These are phyloP conservation scores for Eretmocerus hayati DNA, from an alignment of 2,888 invertebrate species.

Conservation along the genomic window DNA sequence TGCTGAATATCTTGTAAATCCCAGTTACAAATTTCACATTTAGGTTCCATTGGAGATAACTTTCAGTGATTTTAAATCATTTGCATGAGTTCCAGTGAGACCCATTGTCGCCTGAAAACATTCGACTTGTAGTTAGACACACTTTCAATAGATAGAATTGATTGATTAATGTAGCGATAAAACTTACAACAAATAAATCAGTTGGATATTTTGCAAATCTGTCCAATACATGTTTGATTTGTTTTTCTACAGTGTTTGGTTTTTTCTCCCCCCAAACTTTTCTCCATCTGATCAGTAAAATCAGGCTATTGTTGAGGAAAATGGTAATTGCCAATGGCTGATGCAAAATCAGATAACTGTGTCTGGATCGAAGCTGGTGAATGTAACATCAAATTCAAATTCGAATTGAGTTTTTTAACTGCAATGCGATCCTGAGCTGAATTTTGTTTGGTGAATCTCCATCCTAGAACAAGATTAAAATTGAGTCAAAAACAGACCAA, in stretches of 20 bases:
- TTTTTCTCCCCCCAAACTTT: conserved; percentile 92
- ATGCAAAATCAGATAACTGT: conserved; percentile 91
- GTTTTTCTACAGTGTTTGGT: conserved; percentile 91
- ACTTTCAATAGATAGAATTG: conserved; percentile 8
- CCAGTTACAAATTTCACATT: too few species aligned
- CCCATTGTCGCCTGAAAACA: conserved; percentile 70
- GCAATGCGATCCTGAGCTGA: conserved; percentile 69
- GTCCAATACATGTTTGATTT: conserved; percentile 91
- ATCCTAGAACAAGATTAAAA: conserved; percentile 36
- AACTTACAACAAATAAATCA: conserved; percentile 72
- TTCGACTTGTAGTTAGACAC: conserved; percentile 18
- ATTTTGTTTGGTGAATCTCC: conserved; percentile 59
- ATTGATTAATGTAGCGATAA: background rate
- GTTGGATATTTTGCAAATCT: conserved; percentile 91
- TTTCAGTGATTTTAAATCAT: conserved; percentile 72
- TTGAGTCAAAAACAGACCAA: background rate
- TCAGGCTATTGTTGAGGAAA: conserved; percentile 96
- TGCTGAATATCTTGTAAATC: too few species aligned
- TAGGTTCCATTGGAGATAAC: conserved; percentile 88
- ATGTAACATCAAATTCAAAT: conserved; percentile 87
- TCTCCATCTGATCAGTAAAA: conserved; percentile 87
- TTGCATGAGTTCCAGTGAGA: conserved; percentile 67
- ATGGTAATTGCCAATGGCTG: conserved; percentile 92
- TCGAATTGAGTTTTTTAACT: conserved; percentile 80
- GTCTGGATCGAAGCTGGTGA: conserved; percentile 86